Evolutionary conservation across 2,797 vertebrate species (phyloP).

Genomic region (Sebastes vulpes): DNA sequence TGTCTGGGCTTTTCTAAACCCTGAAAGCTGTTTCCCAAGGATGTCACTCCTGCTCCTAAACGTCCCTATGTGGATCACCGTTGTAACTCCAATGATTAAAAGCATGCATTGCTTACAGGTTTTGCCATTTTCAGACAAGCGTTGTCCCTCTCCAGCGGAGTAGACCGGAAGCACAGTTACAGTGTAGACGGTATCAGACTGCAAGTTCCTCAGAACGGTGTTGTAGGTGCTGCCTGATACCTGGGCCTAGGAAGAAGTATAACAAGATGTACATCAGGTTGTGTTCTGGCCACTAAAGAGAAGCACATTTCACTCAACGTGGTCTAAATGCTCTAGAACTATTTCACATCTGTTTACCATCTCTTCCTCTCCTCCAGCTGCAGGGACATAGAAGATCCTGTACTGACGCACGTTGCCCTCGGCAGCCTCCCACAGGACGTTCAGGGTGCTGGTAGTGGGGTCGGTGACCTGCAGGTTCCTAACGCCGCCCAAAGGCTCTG

Average conservation of each 20-base stretch:
- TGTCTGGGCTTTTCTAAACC: background rate
- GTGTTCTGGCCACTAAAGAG: background rate
- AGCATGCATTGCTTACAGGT: slow-evolving; percentile 89
- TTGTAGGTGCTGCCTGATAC: slow-evolving; percentile 92
- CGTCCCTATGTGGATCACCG: background rate
- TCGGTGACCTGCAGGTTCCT: slow-evolving; percentile 93
- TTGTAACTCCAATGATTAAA: background rate
- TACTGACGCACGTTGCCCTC: slow-evolving; percentile 96
- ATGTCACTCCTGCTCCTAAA: background rate
- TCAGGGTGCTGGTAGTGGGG: slow-evolving; percentile 93
- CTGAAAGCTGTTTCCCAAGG: background rate
- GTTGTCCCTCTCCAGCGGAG: slow-evolving; percentile 91
- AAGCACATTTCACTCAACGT: background rate
- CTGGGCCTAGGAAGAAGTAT: slow-evolving; percentile 81
- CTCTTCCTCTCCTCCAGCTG: slow-evolving; percentile 89
- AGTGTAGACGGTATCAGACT: slow-evolving; percentile 92
- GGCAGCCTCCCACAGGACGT: slow-evolving; percentile 94
- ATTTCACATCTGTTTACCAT: slow-evolving; percentile 82
- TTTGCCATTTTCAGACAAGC: slow-evolving; percentile 92
- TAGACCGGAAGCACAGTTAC: slow-evolving; percentile 93
- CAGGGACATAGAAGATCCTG: slow-evolving; percentile 90
- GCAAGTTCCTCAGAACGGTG: slow-evolving; percentile 91
- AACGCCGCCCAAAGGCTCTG: slow-evolving; percentile 94
- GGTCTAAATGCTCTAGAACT: background rate
- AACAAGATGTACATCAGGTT: slow-evolving; percentile 5